Evolutionary conservation across 2,797 vertebrate species (phyloP).

Genomic region (Buphagus erythrorhynchus): DNA sequence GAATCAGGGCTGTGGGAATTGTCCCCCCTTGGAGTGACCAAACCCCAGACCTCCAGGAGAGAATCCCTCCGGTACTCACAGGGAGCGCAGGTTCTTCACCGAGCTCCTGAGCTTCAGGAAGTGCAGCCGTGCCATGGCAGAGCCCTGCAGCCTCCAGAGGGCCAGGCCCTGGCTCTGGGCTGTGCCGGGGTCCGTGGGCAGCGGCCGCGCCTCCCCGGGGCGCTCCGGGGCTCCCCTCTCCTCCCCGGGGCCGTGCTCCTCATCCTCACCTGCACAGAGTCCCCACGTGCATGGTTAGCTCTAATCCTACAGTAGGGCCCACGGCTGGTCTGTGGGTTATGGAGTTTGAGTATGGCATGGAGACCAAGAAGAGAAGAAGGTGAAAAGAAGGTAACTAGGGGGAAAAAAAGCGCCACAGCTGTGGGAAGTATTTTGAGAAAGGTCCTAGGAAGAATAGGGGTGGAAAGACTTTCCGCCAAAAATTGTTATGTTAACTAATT

Average conservation of each 20-base stretch:
- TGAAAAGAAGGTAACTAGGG: too few species aligned
- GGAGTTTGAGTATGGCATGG: too few species aligned
- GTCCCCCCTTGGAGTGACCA: rapidly evolving
- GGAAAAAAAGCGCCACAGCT: too few species aligned
- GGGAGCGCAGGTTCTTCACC: conserved; percentile 79
- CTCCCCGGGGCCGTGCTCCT: conserved; percentile 70
- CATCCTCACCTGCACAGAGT: conserved; percentile 80
- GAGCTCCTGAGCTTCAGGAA: conserved; percentile 86
- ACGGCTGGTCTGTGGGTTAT: too few species aligned
- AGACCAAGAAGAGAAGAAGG: too few species aligned
- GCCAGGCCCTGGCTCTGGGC: conserved; percentile 20
- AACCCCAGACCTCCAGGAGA: neutral
- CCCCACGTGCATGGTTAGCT: neutral
- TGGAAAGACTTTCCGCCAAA: too few species aligned
- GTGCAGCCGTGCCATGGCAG: conserved; percentile 82
- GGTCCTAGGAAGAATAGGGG: too few species aligned
- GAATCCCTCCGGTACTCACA: conserved; percentile 76
- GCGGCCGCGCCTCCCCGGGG: conserved; percentile 67
- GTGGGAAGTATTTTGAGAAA: too few species aligned
- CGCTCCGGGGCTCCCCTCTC: conserved; percentile 66
- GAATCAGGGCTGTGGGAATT: neutral
- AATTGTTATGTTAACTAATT: too few species aligned
- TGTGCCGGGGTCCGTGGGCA: conserved; percentile 69
- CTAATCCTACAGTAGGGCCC: neutral
- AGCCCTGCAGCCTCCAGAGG: conserved; percentile 92